phyloP scores from a whole-genome alignment of 2,113 vertebrate genomes.

The Passer montanus region DNA sequence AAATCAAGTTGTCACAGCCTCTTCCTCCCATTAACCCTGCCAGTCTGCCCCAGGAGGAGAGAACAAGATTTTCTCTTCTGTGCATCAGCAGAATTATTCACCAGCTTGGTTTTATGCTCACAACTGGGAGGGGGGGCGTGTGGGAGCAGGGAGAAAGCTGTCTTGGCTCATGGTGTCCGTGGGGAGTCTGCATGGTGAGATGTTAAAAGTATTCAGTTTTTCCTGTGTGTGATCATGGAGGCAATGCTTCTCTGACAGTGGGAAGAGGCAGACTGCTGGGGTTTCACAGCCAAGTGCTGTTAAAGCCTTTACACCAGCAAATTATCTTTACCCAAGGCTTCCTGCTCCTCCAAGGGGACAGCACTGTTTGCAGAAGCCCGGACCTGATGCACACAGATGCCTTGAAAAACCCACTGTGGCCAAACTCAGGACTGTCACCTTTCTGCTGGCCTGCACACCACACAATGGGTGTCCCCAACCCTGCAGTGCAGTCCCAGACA shows the following conservation, averaged over 20 bases:
- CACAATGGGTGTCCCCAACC: accelerated
- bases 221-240: background rate
- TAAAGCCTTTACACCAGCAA: background rate
- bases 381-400: background rate
- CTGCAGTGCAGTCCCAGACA: accelerated
- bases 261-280: background rate
- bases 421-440: background rate
- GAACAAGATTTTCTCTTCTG: constrained; percentile 28
- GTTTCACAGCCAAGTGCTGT: background rate
- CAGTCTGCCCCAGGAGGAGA: constrained; percentile 40
- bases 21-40: constrained; percentile 43
- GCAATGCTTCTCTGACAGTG: background rate
- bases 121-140: background rate
- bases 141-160: constrained; percentile 14
- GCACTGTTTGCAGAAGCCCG: background rate
- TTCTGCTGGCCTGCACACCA: background rate
- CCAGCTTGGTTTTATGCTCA: constrained; percentile 29
- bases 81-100: constrained; percentile 62
- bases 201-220: background rate
- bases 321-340: background rate
- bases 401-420: background rate
- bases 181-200: constrained; percentile 10
- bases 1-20: constrained; percentile 46
- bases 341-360: background rate
- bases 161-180: background rate